Base-by-base conservation (phyloP, 2,888 invertebrate species). In the Tetranychus truncatus region DNA sequence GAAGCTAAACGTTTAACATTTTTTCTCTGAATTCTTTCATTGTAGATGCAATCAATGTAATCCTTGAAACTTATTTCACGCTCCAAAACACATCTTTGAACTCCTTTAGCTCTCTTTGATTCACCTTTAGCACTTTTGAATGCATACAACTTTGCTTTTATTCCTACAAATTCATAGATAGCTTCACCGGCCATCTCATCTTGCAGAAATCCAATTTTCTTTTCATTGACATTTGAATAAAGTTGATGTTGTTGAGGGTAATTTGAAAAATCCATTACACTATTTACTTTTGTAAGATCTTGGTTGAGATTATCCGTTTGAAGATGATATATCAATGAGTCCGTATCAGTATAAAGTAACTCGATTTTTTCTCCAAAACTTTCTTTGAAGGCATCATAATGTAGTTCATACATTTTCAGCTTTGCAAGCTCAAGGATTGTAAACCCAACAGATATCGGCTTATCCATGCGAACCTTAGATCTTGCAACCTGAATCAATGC, bases 191-290 rank as follows among this genome's bases (percentile, higher is more conserved):
- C 78, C 45, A 79, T 77, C 78, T 81, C 81, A 76, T 81, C 81
- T 78, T 82, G 81, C 75, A 81, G 78, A 74, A 80, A 79, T 7
- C 81, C 81, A 34, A 81, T 44, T 20, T 78, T 79, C 76, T 81
- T 81, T 75, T 81, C 81, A 45, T 55, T 73, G 5, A 66, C 74
- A 55, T 21, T n/a, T 9, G 9, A 18, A 21, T 21, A 67, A 8
- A 67, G 67, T 18, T 11, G 67, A 67, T 55, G 55, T 15, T 55
- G 11, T 15, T 55, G 2, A 11, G 55, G 55, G 55, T 55, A 55
- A 15, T 55, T 55, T 11, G 11, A 11, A 55, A 55, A 55, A 55
- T 55, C 55, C 55, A 55, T 55, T 11, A 55, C 15, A 55, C 15
- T 34, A 4, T 4, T 34, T 34, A 34, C 34, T 34, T 34, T 34